Base-by-base conservation (phyloP, 2,888 invertebrate species). In the Tholera decimalis region DNA sequence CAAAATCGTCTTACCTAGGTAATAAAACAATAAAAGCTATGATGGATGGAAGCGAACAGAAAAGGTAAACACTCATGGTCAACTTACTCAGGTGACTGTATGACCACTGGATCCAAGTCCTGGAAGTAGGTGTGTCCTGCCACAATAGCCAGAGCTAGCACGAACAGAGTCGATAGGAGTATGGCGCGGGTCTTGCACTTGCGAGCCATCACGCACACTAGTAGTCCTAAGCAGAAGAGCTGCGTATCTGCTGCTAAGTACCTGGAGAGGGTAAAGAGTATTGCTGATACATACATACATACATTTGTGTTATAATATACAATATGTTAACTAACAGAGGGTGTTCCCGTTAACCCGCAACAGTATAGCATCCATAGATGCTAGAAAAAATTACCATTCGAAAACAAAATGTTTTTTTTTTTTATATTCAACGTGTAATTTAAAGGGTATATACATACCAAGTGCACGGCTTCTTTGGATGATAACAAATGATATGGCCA, bases 221-320 rank as follows among this genome's bases (percentile, higher is more conserved):
- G 65, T n/a, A 95, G 83, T 0, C 93, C 93, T 0, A 93, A 1
- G 57, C 88, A 86, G 86, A 95, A 95, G 26, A 96, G 84, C 72
- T 96, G 95, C 0, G 91, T 95, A 82, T 96, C 96, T 18, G 95
- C 91, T 50, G 95, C 95, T 24, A 96, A 79, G 74, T 95, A 95
- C 96, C 96, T 95, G 79, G 0, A 5, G 13, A 20, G 0, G 7
- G 13, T 4, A n/a, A 35, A 7, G 9, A 11, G 28, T 11, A 11
- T 39, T 30, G 6, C 18, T 6, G 26, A n/a, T 28, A 18, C 2
- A 22, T 11, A 43, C 13, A 43, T 22, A 43, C 2, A 5, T 39
- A 18, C 20, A 18, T 0, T 39, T 30, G 8, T 30, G 30, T 1
- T 7, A 30, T 30, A 30, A 30, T 8, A 8, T 30, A 30, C 7